phyloP scores from a whole-genome alignment of 2,888 invertebrate genomes.

The Cordilura impudica region DNA sequence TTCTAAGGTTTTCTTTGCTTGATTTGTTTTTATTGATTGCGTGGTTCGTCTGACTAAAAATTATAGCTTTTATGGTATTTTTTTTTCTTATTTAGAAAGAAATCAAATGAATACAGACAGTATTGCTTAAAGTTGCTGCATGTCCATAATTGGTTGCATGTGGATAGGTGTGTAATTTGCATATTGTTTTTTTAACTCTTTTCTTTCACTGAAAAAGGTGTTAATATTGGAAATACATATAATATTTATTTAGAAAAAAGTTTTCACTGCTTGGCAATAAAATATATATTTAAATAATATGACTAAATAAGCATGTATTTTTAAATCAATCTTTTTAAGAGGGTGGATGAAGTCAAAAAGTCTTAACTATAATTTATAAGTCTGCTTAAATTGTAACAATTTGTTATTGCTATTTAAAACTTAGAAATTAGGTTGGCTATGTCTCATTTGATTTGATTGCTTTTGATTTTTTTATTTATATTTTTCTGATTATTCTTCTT shows the following conservation, averaged over 20 bases:
- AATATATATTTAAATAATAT: background rate
- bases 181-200: background rate
- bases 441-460: no score
- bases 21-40: background rate
- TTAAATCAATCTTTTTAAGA: background rate
- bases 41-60: constrained; percentile 18
- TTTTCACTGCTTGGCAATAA: background rate
- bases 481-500: no score
- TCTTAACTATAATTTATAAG: no score
- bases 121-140: constrained; percentile 37
- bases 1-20: background rate
- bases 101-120: background rate
- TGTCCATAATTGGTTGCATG: constrained; percentile 21
- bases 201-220: background rate
- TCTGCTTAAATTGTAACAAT: no score
- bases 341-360: background rate
- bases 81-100: background rate
- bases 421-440: no score
- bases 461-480: no score
- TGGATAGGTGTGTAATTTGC: constrained; percentile 44
- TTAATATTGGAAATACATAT: background rate
- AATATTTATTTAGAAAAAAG: background rate
- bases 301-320: background rate
- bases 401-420: no score
- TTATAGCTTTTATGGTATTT: constrained; percentile 28